Evolutionary conservation across 2,888 invertebrate species (phyloP).

Genomic region (Volucella inanis): DNA sequence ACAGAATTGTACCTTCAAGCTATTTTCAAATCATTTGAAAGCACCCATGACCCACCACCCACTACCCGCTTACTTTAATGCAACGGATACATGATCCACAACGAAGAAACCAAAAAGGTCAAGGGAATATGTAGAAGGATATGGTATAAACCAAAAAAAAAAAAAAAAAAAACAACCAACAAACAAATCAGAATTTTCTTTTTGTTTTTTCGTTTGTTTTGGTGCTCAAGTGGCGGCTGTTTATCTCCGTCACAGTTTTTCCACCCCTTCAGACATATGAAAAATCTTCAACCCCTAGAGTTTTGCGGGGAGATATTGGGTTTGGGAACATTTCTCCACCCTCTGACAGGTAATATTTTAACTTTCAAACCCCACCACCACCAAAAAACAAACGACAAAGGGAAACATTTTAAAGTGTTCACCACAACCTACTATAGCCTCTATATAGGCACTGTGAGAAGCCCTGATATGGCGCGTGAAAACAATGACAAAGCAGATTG

Average conservation of each 20-base stretch:
- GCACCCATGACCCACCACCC: not conserved
- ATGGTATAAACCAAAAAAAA: too few relatives aligned
- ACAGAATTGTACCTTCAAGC: not conserved
- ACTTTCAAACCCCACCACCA: not conserved
- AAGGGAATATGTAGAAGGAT: conserved; percentile 36
- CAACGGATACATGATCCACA: not conserved
- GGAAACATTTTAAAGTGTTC: not conserved
- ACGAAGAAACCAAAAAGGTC: conserved; percentile 30
- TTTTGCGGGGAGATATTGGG: too few relatives aligned
- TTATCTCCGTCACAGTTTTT: not conserved
- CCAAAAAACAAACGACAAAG: not conserved
- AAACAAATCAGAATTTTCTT: conserved; percentile 39
- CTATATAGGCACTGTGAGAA: not conserved
- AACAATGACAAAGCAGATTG: conserved; percentile 36
- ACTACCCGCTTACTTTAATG: not conserved
- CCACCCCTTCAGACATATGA: too few relatives aligned
- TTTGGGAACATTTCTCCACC: too few relatives aligned
- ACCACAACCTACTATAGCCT: not conserved
- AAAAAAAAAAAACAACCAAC: conserved; percentile 28
- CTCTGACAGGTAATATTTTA: too few relatives aligned
- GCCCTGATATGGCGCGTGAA: not conserved
- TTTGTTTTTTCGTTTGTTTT: conserved; percentile 17
- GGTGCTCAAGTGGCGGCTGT: not conserved
- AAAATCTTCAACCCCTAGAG: too few relatives aligned
- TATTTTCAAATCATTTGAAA: not conserved